Evolutionary conservation across 1,140 invertebrate genomes (phyloP), one percentile per base, ranked within the genome.

Genomic region (Camponotus vicinus): DNA sequence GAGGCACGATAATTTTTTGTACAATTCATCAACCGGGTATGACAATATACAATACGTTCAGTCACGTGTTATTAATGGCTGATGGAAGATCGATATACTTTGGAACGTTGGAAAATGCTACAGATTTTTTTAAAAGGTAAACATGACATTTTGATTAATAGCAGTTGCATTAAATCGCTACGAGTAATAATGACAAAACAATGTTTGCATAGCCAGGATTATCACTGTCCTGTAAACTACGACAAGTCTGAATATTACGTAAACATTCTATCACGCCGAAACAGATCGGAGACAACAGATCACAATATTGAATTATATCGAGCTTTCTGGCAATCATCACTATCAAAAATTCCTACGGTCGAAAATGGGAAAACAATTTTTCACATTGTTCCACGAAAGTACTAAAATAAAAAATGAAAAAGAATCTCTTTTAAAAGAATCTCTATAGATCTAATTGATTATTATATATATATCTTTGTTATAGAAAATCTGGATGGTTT

Each of bases 1-100:
- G 96, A 40, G 97, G 97, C 0, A 94, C 97, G 18, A 97, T 97
- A 1, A 96, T 98, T 40, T 96, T 98, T 9, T 98, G 98, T 92
- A 98, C 98, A n/a, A 97, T 98, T 82, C 98, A 98, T 94, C 98
- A 98, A 89, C 98, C 98, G 1, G 98, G 97, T 64, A 98, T 98
- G 9, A 96, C 97, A 75, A 95, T 98, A 4, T 98, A 98, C 94
- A 96, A 95, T 49, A 92, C 96, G 3, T 97, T 97, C 83, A 96
- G 96, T 88, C 96, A 96, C 88, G 93, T 97, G 8, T 90, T 96
- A 55, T 92, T 97, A 1, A 69, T 97, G 52, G 94, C 96, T 0
- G 94, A 95, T 57, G 96, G 96, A 2, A 94, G 95, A 71, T 95
- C 95, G 0, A 89, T 96, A 0, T 97, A 96, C 88, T 94, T 95